Conservation (phyloP, 2,888 invertebrate species). For the Thymelicus sylvestris region DNA sequence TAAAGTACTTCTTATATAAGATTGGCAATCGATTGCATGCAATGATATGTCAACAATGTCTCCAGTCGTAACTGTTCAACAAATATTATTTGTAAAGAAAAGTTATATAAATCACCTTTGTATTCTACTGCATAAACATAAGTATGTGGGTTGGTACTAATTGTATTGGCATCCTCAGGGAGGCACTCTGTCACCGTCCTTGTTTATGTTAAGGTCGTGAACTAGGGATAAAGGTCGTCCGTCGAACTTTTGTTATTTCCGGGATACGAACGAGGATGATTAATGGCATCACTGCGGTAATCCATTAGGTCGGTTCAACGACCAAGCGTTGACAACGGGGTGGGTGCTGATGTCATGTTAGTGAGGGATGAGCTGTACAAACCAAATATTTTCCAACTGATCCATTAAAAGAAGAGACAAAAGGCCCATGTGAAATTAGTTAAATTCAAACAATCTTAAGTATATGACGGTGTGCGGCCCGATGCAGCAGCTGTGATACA, state of each 20-base stretch:
- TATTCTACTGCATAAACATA: not conserved
- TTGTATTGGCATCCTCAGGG: constrained; percentile 7
- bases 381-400: not conserved
- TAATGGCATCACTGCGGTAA: constrained; percentile 56
- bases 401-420: constrained; percentile 9
- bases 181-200: constrained; percentile 22
- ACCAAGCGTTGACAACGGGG: constrained; percentile 44
- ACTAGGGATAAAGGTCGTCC: constrained; percentile 59
- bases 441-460: too few relatives aligned
- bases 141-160: not conserved
- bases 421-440: not conserved
- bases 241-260: constrained; percentile 66
- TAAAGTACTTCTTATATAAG: constrained; percentile 27
- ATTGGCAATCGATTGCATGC: constrained; percentile 17
- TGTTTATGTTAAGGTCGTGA: constrained; percentile 27
- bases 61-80: not conserved
- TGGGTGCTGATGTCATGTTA: constrained; percentile 1
- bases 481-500: too few relatives aligned
- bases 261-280: constrained; percentile 63
- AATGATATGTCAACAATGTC: constrained; percentile 24
- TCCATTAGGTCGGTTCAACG: constrained; percentile 57
- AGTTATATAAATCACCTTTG: not conserved
- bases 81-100: constrained; percentile 1
- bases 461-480: too few relatives aligned
- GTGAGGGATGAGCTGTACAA: constrained; percentile 1